Conservation (phyloP, 2,888 invertebrate species). For the Nephrotoma guestfalica region DNA sequence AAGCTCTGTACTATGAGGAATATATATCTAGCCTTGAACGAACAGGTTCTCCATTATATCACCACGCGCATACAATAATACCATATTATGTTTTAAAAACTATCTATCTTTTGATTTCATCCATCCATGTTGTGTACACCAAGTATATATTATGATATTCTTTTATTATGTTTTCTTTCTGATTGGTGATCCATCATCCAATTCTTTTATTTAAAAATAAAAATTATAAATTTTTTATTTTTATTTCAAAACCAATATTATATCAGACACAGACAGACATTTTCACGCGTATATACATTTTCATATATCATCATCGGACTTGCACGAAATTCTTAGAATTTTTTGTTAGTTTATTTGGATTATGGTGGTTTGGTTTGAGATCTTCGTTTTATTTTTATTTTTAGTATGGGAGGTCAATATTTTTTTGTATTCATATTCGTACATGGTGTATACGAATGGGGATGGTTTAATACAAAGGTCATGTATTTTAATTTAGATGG, state of each 20-base stretch:
- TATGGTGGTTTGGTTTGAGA: not conserved
- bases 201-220: not conserved
- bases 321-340: not conserved
- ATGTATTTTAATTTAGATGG: no score
- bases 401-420: not conserved
- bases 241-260: not conserved
- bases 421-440: not conserved
- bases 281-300: not conserved
- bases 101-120: not conserved
- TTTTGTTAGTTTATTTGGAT: not conserved
- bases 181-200: slow-evolving; percentile 33
- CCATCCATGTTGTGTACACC: not conserved
- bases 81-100: not conserved
- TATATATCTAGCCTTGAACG: slow-evolving; percentile 10
- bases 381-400: not conserved
- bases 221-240: not conserved
- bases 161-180: slow-evolving; percentile 17
- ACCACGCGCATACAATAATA: not conserved
- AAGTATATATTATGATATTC: not conserved
- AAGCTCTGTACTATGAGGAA: not conserved
- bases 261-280: not conserved
- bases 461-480: no score
- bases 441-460: no score
- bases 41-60: slow-evolving; percentile 7
- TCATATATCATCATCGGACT: not conserved